Evolutionary conservation across 2,113 vertebrate species (phyloP).

Genomic region (Tenebrosternarchus preto): DNA sequence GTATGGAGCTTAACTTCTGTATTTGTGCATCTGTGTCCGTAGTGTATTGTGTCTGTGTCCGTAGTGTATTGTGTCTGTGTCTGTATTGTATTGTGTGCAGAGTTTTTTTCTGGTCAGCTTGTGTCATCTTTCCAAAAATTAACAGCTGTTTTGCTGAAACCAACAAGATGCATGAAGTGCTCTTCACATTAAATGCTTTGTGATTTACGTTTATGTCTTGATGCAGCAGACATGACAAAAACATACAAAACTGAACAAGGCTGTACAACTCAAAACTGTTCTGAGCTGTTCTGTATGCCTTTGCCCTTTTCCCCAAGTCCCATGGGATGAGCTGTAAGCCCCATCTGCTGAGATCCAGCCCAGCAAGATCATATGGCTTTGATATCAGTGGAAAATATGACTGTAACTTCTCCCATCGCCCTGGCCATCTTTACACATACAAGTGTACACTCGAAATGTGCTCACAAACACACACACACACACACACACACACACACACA

Average conservation of each 20-base stretch:
- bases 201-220: not conserved
- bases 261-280: conserved; percentile 14
- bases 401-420: conserved; percentile 58
- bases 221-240: not conserved
- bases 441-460: not conserved
- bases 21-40: not conserved
- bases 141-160: not conserved
- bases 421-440: conserved; percentile 56
- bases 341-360: conserved; percentile 67
- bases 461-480: conserved; percentile 16
- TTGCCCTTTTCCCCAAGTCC: conserved; percentile 23
- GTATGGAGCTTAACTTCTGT: not conserved
- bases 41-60: not conserved
- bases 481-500: conserved; percentile 26
- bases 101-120: not conserved
- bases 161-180: no score
- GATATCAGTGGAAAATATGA: conserved; percentile 78
- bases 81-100: not conserved
- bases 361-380: conserved; percentile 71
- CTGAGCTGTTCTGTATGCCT: conserved; percentile 41
- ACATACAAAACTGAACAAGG: not conserved
- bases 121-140: not conserved
- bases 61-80: not conserved
- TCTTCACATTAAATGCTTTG: not conserved
- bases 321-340: conserved; percentile 39